Evolutionary conservation across 1,140 invertebrate genomes (phyloP).

Genomic region (Papilio helenus): DNA sequence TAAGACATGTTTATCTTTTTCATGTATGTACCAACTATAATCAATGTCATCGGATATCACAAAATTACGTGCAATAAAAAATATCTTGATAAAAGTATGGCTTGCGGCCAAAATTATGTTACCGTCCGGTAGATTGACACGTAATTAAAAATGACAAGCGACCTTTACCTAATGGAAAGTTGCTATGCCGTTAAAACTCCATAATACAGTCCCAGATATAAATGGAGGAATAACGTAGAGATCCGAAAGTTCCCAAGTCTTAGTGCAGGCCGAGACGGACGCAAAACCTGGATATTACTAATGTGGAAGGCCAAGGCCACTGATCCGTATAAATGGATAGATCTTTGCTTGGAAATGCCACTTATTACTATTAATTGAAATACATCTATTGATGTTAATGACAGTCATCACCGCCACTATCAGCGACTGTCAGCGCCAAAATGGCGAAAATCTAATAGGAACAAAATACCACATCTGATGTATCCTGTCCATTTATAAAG

Average conservation of each 20-base stretch:
- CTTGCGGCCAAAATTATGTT: constrained; percentile 11
- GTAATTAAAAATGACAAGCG: not conserved
- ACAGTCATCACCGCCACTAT: too few species aligned
- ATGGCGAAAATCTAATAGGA: too few species aligned
- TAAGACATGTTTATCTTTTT: constrained; percentile 12
- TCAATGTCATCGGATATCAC: constrained; percentile 25
- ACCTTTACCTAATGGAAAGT: constrained; percentile 17
- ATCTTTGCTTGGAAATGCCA: too few species aligned
- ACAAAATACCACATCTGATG: too few species aligned
- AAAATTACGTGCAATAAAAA: constrained; percentile 19
- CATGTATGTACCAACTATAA: constrained; percentile 10
- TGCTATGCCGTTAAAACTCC: not conserved
- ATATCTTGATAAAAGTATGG: constrained; percentile 17
- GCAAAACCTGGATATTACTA: not conserved
- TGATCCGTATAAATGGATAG: too few species aligned
- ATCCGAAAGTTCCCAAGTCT: not conserved
- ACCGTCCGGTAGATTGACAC: constrained; percentile 6
- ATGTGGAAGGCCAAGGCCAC: not conserved
- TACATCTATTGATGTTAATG: too few species aligned
- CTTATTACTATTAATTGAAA: too few species aligned
- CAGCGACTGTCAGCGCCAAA: too few species aligned
- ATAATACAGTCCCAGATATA: not conserved
- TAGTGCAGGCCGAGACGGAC: too few species aligned
- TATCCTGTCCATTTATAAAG: too few species aligned
- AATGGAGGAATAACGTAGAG: not conserved